Base-by-base conservation (phyloP, 1,140 invertebrate species). In the Tetragonula clypearis region DNA sequence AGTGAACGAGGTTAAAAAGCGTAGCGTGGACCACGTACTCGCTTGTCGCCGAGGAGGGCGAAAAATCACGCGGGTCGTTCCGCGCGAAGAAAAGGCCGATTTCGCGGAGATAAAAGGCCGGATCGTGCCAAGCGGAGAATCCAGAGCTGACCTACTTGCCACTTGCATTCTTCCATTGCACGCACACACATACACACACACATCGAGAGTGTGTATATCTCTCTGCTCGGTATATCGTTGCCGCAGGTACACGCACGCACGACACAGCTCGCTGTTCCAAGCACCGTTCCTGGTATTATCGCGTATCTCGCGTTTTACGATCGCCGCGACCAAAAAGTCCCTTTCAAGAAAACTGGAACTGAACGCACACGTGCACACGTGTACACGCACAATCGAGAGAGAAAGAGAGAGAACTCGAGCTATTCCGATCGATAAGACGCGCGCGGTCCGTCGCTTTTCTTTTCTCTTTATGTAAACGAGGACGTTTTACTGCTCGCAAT, bases 141-240 rank as follows among this genome's bases (percentile, higher is more conserved):
- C 88, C 87, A 89, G 41, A 49, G 81, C 88, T 89, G 87, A 89
- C 87, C 88, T 74, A 89, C 84, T 89, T 87, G 87, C 87, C 66
- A 69, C 75, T 76, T 80, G 79, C 83, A 85, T 84, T 89, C 85
- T 86, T 89, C 85, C 84, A 85, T 86, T 78, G 49, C 84, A 73
- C 35, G 35, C 35, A 4, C 35, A 4, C 35, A 35, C 35, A 35
- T 3, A 49, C 6, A 49, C 41, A 49, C 41, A 49, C 41, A 49
- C 6, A 8, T 3, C 41, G 41, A 49, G 41, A 49, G 41, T 49
- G 41, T 49, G 81, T 30, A 30, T 30, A 1, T 75, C 72, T 87
- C 84, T 84, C 78, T 65, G 79, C 71, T 75, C 60, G 86, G 75
- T 89, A 89, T 89, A 89, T 89, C 87, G 69, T 85, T 84, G 87